A percentile compares a stretch with the other conserved stretches of the same genome.
Conservation (phyloP, 2,113 vertebrate genomes). For the Bufo bufo region DNA sequence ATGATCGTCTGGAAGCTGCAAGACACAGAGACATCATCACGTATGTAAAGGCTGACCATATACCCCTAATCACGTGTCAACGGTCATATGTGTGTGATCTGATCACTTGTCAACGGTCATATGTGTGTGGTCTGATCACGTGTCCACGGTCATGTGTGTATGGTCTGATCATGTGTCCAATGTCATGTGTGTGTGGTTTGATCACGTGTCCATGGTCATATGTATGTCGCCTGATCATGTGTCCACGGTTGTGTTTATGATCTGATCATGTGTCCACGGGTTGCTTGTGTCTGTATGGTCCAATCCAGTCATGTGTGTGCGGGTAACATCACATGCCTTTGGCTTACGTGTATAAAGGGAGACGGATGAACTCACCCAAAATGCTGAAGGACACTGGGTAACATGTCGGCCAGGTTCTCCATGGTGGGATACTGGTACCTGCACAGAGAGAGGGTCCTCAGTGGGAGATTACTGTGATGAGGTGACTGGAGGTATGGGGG, state of each 20-base stretch:
- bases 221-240: neutral
- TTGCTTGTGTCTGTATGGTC: neutral
- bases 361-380: conserved; percentile 81
- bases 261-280: neutral
- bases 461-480: neutral
- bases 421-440: conserved; percentile 98
- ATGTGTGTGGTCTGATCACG: neutral
- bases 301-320: neutral
- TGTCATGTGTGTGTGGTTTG: neutral
- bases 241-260: neutral
- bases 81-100: neutral
- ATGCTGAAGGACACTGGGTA: conserved; percentile 93
- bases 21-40: conserved; percentile 31
- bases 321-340: neutral
- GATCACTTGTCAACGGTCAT: neutral
- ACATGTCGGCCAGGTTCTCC: conserved; percentile 95
- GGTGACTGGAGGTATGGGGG: neutral
- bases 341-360: neutral
- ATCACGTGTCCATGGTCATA: neutral
- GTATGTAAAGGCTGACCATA: neutral
- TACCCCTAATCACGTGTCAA: neutral
- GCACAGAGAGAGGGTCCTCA: neutral
- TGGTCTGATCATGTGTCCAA: neutral
- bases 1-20: conserved; percentile 94
- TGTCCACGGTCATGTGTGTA: neutral